These are phyloP conservation scores for Coturnix japonica DNA, from an alignment of 2,113 vertebrate genomes.

Conservation along the genomic window DNA sequence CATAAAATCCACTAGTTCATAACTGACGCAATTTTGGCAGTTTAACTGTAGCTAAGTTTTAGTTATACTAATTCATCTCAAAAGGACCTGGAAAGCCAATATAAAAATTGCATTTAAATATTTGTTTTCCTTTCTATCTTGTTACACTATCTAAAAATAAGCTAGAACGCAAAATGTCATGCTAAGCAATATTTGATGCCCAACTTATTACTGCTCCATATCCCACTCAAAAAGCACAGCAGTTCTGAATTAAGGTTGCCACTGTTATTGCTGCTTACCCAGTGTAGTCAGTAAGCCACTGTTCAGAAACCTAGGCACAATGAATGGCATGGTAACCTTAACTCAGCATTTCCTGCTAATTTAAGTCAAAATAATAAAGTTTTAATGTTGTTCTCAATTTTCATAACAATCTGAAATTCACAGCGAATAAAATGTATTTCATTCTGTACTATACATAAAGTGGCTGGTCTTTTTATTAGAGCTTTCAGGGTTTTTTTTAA, in stretches of 20 bases:
- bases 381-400: constrained; percentile 27
- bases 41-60: constrained; percentile 26
- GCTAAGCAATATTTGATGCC: constrained; percentile 44
- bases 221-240: constrained; percentile 34
- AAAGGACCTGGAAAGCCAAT: constrained; percentile 6
- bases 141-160: constrained; percentile 56
- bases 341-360: constrained; percentile 29
- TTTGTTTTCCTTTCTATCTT: constrained; percentile 29
- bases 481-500: constrained; percentile 69
- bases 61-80: neutral
- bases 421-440: constrained; percentile 57
- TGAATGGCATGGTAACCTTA: constrained; percentile 40
- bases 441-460: constrained; percentile 51
- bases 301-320: constrained; percentile 53
- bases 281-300: constrained; percentile 41
- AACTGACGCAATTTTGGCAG: constrained; percentile 21
- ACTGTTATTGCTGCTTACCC: constrained; percentile 71
- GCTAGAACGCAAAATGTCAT: constrained; percentile 32
- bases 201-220: constrained; percentile 62
- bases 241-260: constrained; percentile 19
- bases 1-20: constrained; percentile 36
- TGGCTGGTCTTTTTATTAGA: constrained; percentile 67
- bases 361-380: constrained; percentile 4
- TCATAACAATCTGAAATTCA: constrained; percentile 66
- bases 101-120: neutral